phyloP scores from a whole-genome alignment of 2,113 vertebrate genomes.

The human region GRCh38 chr14:89612001-89612500 shows the following conservation, averaged over 20 bases:
- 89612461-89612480: background rate
- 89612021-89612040: background rate
- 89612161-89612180: background rate
- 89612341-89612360: background rate
- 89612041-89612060: background rate
- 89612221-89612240: background rate
- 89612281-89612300: background rate
- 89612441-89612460: constrained; percentile 35
- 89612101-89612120: background rate
- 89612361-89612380: background rate
- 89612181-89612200: background rate
- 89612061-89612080: background rate
- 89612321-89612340: background rate
- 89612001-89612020: background rate
- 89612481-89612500: background rate
- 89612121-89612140: background rate
- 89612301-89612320: background rate
- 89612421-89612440: background rate
- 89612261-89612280: background rate
- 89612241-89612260: background rate
- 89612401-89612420: background rate
- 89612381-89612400: background rate
- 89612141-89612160: background rate
- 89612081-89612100: background rate
- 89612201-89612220: background rate